These are phyloP conservation scores for Galagoides demidoff DNA, from an alignment of 2,797 vertebrate genomes.

Conservation along the genomic window DNA sequence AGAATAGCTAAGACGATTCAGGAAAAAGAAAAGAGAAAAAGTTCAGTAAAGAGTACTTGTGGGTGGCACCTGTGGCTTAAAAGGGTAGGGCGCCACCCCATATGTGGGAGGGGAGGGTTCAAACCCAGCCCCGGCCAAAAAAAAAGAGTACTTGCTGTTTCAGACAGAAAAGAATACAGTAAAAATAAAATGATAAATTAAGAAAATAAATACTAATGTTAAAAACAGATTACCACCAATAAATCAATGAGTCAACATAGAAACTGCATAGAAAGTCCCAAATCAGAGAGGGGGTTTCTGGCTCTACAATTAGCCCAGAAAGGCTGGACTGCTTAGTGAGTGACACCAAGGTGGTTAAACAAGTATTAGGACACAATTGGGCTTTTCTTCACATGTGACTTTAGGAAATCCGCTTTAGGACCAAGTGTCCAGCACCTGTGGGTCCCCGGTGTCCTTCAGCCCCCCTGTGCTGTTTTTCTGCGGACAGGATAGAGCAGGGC, in stretches of 20 bases:
- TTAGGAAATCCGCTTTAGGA: neutral
- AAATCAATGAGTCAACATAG: fast-evolving
- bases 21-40: neutral
- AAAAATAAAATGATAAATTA: neutral
- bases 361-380: neutral
- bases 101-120: no score
- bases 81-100: no score
- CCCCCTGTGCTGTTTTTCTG: no score
- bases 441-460: neutral
- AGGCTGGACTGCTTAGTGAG: neutral
- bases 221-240: fast-evolving
- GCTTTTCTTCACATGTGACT: neutral
- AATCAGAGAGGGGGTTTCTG: fast-evolving
- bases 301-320: no score
- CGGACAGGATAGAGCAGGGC: fast-evolving
- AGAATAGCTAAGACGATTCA: neutral
- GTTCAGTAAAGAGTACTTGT: neutral
- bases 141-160: neutral
- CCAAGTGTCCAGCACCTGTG: fast-evolving
- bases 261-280: fast-evolving
- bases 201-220: neutral
- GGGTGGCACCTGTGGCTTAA: no score
- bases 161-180: neutral
- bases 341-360: neutral
- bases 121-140: no score